Evolutionary conservation across 2,797 vertebrate genomes (phyloP).

Genomic region (Karalla daura): DNA sequence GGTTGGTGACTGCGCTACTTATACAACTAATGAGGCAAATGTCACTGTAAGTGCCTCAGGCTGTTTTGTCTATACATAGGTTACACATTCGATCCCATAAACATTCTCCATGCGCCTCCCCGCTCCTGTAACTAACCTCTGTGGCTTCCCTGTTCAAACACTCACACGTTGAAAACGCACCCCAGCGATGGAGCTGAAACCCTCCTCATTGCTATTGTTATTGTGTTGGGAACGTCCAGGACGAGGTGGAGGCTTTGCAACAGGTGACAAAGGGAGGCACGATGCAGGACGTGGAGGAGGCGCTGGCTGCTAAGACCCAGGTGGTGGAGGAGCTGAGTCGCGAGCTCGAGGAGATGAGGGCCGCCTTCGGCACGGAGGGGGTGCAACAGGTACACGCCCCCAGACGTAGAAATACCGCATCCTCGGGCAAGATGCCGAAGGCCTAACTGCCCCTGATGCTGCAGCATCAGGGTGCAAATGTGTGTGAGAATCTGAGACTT

Average conservation of each 20-base stretch:
- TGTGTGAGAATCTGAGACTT: too few species aligned
- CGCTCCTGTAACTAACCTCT: slow-evolving; percentile 46
- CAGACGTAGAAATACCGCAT: neutral
- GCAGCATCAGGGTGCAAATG: too few species aligned
- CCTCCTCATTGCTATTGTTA: neutral
- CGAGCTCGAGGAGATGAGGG: slow-evolving; percentile 91
- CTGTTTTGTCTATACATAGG: too few species aligned
- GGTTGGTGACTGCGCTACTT: too few species aligned
- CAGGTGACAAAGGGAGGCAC: slow-evolving; percentile 76
- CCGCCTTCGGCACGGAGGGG: slow-evolving; percentile 89
- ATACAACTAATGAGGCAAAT: too few species aligned
- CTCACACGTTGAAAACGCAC: neutral
- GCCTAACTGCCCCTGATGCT: too few species aligned
- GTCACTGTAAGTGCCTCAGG: too few species aligned
- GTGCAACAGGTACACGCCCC: slow-evolving; percentile 89
- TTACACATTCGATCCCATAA: too few species aligned
- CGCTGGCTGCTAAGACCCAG: slow-evolving; percentile 86
- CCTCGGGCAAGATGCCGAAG: too few species aligned
- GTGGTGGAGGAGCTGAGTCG: slow-evolving; percentile 89
- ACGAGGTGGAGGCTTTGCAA: slow-evolving; percentile 87
- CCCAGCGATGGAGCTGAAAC: neutral
- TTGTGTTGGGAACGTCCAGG: too few species aligned
- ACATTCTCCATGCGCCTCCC: slow-evolving; percentile 23
- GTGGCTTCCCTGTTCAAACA: slow-evolving; percentile 6
- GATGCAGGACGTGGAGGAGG: slow-evolving; percentile 87